Conservation (phyloP, 2,888 invertebrate species). For the Lydus trimaculatus region DNA sequence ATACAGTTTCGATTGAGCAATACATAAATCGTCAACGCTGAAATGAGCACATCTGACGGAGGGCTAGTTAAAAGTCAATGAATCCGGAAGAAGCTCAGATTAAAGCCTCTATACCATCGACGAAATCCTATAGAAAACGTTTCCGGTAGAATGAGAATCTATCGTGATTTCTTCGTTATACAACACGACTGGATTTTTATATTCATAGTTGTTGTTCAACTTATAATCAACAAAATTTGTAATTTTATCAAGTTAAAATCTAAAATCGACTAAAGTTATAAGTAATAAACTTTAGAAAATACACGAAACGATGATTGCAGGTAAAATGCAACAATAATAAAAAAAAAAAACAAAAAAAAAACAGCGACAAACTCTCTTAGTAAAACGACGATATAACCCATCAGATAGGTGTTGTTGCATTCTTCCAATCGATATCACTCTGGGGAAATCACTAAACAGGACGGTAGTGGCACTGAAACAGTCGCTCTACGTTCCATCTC, state of each 20-base stretch:
- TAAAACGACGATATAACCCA: slow-evolving; percentile 25
- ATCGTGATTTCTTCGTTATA: background rate
- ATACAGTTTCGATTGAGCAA: background rate
- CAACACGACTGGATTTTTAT: background rate
- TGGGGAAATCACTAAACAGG: slow-evolving; percentile 60
- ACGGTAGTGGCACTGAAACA: slow-evolving; percentile 32
- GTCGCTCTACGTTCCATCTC: slow-evolving; percentile 33
- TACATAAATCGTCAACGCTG: slow-evolving; percentile 2
- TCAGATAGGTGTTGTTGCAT: slow-evolving; percentile 55
- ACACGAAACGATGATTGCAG: background rate
- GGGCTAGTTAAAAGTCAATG: slow-evolving; percentile 10
- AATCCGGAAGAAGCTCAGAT: slow-evolving; percentile 6
- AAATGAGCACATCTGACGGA: slow-evolving; percentile 3
- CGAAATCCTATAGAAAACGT: slow-evolving; percentile 1
- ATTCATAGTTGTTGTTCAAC: background rate
- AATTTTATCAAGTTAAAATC: background rate
- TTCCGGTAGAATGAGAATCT: background rate
- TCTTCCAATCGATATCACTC: slow-evolving; percentile 59
- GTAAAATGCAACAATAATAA: background rate
- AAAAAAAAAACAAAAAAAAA: background rate
- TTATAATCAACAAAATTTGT: background rate
- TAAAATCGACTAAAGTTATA: background rate
- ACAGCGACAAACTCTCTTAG: slow-evolving; percentile 1
- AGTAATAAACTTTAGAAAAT: too few species aligned
- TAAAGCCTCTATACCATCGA: slow-evolving; percentile 1